Evolutionary conservation across 2,888 invertebrate species (phyloP).

Genomic region (Xanthostigma xanthostigma): DNA sequence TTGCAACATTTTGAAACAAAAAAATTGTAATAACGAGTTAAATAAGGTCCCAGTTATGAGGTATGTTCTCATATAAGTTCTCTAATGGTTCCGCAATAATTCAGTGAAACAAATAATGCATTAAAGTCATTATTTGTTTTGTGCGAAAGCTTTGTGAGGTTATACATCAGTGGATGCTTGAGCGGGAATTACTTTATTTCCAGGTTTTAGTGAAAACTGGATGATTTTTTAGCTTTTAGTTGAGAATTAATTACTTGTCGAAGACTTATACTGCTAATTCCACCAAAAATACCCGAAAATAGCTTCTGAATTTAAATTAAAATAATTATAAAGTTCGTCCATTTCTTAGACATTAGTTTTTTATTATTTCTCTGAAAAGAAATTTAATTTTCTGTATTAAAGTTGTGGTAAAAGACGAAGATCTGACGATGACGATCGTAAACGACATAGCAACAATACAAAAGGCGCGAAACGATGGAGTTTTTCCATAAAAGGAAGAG

Average conservation of each 20-base stretch:
- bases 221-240: too few species aligned
- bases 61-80: background rate
- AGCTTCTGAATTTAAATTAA: too few species aligned
- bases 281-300: too few species aligned
- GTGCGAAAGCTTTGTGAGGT: too few species aligned
- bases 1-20: background rate
- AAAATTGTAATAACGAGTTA: background rate
- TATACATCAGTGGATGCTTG: too few species aligned
- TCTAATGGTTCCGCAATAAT: too few species aligned
- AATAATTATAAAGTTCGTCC: background rate
- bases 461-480: slow-evolving; percentile 18
- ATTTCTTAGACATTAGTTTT: background rate
- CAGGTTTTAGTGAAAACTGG: too few species aligned
- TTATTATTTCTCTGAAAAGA: background rate
- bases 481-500: slow-evolving; percentile 23
- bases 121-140: too few species aligned
- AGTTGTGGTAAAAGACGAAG: background rate
- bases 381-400: background rate
- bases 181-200: too few species aligned
- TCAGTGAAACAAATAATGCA: too few species aligned
- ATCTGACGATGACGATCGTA: background rate
- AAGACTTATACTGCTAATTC: too few species aligned
- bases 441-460: background rate
- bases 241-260: too few species aligned
- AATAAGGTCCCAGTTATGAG: background rate